A percentile compares a stretch with the other conserved stretches of the same genome.
phyloP scores from a whole-genome alignment of 2,113 vertebrate genomes.

The Gadus chalcogrammus region DNA sequence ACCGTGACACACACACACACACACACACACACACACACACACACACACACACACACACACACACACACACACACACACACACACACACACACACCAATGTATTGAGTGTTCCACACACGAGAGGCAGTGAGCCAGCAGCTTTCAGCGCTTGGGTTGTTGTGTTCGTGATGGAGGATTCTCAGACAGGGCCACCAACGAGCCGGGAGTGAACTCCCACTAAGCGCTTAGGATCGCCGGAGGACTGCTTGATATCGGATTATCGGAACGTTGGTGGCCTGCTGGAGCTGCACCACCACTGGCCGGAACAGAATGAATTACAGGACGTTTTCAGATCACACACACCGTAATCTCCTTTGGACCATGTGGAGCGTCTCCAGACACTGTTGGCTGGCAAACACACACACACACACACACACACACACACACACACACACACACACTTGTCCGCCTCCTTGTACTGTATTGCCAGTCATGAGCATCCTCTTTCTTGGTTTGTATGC shows the following conservation, averaged over 20 bases:
- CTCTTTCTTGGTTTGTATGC: slow-evolving; percentile 14
- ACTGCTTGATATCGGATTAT: slow-evolving; percentile 47
- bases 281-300: slow-evolving; percentile 48
- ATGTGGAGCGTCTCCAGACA: slow-evolving; percentile 22
- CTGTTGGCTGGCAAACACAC: neutral
- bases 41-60: no score
- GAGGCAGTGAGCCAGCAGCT: no score
- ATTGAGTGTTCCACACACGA: no score
- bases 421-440: neutral
- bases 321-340: slow-evolving; percentile 53
- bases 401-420: no score
- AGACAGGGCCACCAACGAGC: neutral
- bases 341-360: slow-evolving; percentile 53
- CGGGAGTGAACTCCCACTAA: slow-evolving; percentile 32
- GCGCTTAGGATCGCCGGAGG: slow-evolving; percentile 42
- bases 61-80: no score
- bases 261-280: slow-evolving; percentile 39
- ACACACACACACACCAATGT: no score
- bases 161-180: slow-evolving; percentile 1
- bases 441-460: neutral
- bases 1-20: no score
- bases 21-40: no score
- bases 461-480: neutral
- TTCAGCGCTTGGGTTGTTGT: no score
- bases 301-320: slow-evolving; percentile 46